Base-by-base conservation (phyloP, 37 sponge, comb jelly and placozoan genomes). In the Haliclona indistincta region DNA sequence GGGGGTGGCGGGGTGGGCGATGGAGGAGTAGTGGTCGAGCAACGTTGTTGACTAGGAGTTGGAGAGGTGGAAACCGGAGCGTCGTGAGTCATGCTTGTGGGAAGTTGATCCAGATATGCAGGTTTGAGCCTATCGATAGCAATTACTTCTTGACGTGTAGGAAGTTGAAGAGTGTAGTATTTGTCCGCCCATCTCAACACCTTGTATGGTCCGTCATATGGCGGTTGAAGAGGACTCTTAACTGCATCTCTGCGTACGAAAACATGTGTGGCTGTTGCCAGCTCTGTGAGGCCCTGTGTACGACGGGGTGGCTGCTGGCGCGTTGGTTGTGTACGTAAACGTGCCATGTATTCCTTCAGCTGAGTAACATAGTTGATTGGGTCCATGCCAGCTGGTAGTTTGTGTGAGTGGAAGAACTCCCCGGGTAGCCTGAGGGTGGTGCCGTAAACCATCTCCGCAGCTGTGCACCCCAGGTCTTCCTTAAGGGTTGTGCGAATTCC, bases 361-460 rank as follows among this genome's bases (percentile, higher is more conserved):
- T 75, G 64, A 13, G 47, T 39, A 0, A 84, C 60, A 29, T 66
- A 84, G 7, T 56, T 38, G 33, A 72, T 56, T 1, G 81, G 76
- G 67, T 84, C 66, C n/a, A n/a, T n/a, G n/a, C n/a, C n/a, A 68
- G 87, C 79, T 43, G 35, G 62, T 35, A 41, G 49, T 11, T 47
- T 38, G 26, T 55, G 38, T 13, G 88, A 67, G 26, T 43, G 54
- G 51, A 89, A 79, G 70, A 77, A 89, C 74, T 74, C 81, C 43
- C 90, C 85, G 2, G 90, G 90, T 38, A 84, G 81, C 10, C 80
- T 70, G 17, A 89, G 65, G 15, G 90, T 84, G 2, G 85, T 84
- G 60, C 84, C 84, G 69, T 83, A 89, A 2, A 80, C 71, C 76
- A 89, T 68, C 81, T 89, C 90, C 29, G 90, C 80, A 20, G 81